A percentile compares a stretch with the other conserved stretches of the same genome.
phyloP scores from a whole-genome alignment of 2,888 invertebrate species.

The Drosophila affinis region DNA sequence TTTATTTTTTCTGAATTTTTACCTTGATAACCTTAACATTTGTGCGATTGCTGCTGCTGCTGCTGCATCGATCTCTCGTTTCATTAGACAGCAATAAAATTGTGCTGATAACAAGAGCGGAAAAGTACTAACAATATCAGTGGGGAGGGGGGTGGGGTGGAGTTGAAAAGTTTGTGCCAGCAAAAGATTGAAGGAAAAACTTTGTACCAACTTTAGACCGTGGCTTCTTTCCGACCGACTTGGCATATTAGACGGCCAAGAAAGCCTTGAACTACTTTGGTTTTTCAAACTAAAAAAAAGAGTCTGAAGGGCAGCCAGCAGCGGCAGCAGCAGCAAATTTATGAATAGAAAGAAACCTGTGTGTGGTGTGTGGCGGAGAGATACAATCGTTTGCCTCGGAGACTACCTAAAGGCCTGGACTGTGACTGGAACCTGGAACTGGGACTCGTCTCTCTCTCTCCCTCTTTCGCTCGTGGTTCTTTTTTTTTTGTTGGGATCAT shows the following conservation, averaged over 20 bases:
- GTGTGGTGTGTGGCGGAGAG: constrained; percentile 2
- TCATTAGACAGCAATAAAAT: neutral
- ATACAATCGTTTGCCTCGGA: neutral
- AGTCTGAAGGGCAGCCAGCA: constrained; percentile 32
- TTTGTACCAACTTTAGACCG: constrained; percentile 21
- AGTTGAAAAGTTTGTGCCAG: neutral
- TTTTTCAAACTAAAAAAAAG: constrained; percentile 9
- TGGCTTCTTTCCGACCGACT: constrained; percentile 31
- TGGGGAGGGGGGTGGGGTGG: neutral
- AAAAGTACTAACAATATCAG: constrained; percentile 11
- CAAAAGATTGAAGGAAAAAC: constrained; percentile 7
- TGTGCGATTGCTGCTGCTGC: neutral
- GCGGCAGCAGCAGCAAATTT: constrained; percentile 8
- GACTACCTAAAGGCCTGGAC: neutral
- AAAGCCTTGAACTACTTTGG: constrained; percentile 54
- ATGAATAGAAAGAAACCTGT: constrained; percentile 44
- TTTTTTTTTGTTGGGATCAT: neutral
- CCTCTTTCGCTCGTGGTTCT: neutral
- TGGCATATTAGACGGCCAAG: constrained; percentile 31
- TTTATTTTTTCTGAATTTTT: neutral
- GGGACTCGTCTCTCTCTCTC: neutral
- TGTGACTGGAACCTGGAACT: neutral
- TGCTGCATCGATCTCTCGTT: neutral
- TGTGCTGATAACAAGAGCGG: constrained; percentile 18
- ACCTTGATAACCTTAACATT: constrained; percentile 8